Base-by-base conservation (phyloP, 2,888 invertebrate genomes). In the Mellilla xanthometata region DNA sequence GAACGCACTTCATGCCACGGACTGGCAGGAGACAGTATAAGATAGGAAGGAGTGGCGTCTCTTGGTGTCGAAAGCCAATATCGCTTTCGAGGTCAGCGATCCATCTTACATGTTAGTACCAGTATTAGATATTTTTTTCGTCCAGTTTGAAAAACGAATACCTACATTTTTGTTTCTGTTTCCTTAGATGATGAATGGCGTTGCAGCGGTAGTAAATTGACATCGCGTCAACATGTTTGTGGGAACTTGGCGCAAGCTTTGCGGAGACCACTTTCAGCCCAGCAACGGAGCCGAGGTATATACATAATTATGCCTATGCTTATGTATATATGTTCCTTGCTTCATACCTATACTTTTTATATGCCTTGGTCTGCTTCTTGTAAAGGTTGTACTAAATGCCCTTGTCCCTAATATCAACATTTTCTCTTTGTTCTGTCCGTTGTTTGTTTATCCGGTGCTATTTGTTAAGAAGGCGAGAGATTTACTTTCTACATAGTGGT, bases 161-260 rank as follows among this genome's bases (percentile, higher is more conserved):
- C n/a, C n/a, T n/a, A n/a, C n/a, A n/a, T n/a, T n/a, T n/a, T 6
- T 11, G 11, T 8, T 23, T 30, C 13, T 7, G 8, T 29, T 8
- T 28, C 5, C 9, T 12, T 1, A 88, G 89, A 88, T 54, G 80
- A 84, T 11, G 87, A 88, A 42, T 88, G 86, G 87, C 72, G 80
- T 2, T 74, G 79, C 59, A 76, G 82, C 47, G 83, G 86, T 10
- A 91, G 91, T 58, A 71, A 71, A 40, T 55, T 91, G 58, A 91
- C 91, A 0, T 90, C 91, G 0, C 73, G 76, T 11, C 72, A 65
- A 2, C 71, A 90, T 0, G 86, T 90, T 3, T 91, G 90, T 47
- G 91, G 91, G 0, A 90, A 89, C 53, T 58, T 91, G 50, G 78
- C 88, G 10, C 73, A 72, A 12, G 81, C 88, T 4, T 52, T 89